These are phyloP conservation scores for Leptopilina syphax DNA, from an alignment of 2,888 invertebrate genomes.

Conservation along the genomic window DNA sequence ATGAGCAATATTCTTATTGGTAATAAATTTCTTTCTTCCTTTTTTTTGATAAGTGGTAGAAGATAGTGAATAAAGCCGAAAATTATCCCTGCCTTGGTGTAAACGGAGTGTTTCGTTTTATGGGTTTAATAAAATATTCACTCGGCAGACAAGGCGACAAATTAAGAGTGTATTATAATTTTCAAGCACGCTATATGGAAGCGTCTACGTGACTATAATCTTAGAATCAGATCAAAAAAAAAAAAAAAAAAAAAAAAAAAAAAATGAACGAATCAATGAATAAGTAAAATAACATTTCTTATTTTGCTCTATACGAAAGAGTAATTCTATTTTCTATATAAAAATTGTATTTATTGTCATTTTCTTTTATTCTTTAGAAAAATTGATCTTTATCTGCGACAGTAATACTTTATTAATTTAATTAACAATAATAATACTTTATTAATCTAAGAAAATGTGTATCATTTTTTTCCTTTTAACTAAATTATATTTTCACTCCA, in stretches of 20 bases:
- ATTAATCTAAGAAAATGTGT: no score
- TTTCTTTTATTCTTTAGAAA: no score
- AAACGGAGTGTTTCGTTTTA: constrained; percentile 53
- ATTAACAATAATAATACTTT: no score
- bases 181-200: constrained; percentile 65
- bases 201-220: constrained; percentile 67
- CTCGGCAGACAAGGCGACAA: constrained; percentile 62
- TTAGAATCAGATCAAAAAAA: constrained; percentile 63
- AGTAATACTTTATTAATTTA: no score
- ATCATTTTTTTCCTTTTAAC: no score
- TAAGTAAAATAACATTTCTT: constrained; percentile 35
- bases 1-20: no score
- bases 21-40: no score
- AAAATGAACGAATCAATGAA: constrained; percentile 65
- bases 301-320: not conserved
- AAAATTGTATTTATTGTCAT: no score
- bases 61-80: not conserved
- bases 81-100: not conserved
- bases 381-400: no score
- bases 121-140: constrained; percentile 71
- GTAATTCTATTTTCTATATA: no score
- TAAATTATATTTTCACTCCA: no score
- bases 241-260: no score
- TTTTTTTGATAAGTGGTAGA: not conserved
- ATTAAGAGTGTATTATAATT: constrained; percentile 71